A percentile compares a stretch with the other conserved stretches of the same genome.
These are phyloP conservation scores for Cyclophora punctaria DNA, from an alignment of 2,888 invertebrate species.

Conservation along the genomic window DNA sequence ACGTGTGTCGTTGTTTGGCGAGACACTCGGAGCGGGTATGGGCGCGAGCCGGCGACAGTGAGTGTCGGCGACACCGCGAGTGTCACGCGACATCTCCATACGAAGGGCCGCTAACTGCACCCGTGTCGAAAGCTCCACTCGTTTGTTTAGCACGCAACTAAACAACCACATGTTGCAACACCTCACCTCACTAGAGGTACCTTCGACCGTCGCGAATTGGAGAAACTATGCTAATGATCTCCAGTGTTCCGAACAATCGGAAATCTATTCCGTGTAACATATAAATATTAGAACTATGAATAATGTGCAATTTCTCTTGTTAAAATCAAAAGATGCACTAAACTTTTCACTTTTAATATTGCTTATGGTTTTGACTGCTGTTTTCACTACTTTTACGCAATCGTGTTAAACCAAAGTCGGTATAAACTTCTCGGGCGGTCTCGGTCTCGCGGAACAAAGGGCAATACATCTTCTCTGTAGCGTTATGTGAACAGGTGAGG, in stretches of 20 bases:
- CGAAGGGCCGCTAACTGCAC: slow-evolving; percentile 57
- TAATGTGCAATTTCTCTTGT: not conserved
- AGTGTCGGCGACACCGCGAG: slow-evolving; percentile 11
- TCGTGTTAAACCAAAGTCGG: slow-evolving; percentile 43
- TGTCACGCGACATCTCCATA: slow-evolving; percentile 40
- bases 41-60: slow-evolving; percentile 3
- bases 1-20: slow-evolving; percentile 25
- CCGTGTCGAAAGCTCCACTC: slow-evolving; percentile 52
- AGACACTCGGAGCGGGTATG: slow-evolving; percentile 11
- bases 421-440: slow-evolving; percentile 44
- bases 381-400: slow-evolving; percentile 1
- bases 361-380: not conserved
- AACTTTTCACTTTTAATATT: too few species aligned
- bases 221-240: slow-evolving; percentile 48
- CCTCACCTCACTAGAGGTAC: slow-evolving; percentile 24
- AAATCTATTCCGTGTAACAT: slow-evolving; percentile 13
- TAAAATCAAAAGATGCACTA: not conserved
- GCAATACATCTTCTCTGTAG: slow-evolving; percentile 59
- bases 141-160: slow-evolving; percentile 61
- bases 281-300: not conserved
- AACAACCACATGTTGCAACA: slow-evolving; percentile 48
- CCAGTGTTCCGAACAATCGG: slow-evolving; percentile 26
- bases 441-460: slow-evolving; percentile 57
- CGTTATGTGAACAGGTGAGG: slow-evolving; percentile 61
- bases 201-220: slow-evolving; percentile 51